Evolutionary conservation across 2,888 invertebrate species (phyloP).

Genomic region (Cyaniris semiargus): DNA sequence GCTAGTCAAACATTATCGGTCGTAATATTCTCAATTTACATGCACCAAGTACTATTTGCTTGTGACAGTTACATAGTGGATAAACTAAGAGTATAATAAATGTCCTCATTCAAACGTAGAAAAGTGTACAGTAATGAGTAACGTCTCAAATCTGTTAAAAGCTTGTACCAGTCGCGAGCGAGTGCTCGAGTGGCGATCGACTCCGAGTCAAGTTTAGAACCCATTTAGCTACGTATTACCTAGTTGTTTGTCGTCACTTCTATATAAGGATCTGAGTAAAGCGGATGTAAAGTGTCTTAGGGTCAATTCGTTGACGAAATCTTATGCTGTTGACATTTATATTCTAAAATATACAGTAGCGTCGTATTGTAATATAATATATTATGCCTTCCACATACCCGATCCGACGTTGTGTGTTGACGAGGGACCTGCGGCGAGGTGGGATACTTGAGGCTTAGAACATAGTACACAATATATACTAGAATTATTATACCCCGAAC

Average conservation of each 20-base stretch:
- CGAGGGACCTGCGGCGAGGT: not conserved
- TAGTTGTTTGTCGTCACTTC: slow-evolving; percentile 24
- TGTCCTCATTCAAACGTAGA: not conserved
- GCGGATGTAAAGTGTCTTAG: slow-evolving; percentile 3
- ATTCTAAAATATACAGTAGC: slow-evolving; percentile 22
- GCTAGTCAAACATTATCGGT: not conserved
- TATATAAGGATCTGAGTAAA: slow-evolving; percentile 19
- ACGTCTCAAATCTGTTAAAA: not conserved
- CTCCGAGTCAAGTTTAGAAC: slow-evolving; percentile 10
- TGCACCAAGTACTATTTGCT: slow-evolving; percentile 7
- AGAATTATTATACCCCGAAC: not conserved
- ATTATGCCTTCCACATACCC: slow-evolving; percentile 24
- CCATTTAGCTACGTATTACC: slow-evolving; percentile 7
- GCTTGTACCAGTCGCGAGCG: not conserved
- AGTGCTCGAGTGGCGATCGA: not conserved
- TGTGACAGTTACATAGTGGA: not conserved
- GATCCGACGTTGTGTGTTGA: not conserved
- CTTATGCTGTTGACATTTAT: slow-evolving; percentile 17
- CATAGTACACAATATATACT: no score
- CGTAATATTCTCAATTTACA: not conserved
- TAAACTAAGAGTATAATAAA: not conserved
- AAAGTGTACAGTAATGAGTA: not conserved
- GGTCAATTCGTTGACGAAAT: slow-evolving; percentile 28
- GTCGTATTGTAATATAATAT: slow-evolving; percentile 14
- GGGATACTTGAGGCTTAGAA: not conserved